These are phyloP conservation scores for Crotalus horridus DNA, from an alignment of 2,113 vertebrate species.

Conservation along the genomic window DNA sequence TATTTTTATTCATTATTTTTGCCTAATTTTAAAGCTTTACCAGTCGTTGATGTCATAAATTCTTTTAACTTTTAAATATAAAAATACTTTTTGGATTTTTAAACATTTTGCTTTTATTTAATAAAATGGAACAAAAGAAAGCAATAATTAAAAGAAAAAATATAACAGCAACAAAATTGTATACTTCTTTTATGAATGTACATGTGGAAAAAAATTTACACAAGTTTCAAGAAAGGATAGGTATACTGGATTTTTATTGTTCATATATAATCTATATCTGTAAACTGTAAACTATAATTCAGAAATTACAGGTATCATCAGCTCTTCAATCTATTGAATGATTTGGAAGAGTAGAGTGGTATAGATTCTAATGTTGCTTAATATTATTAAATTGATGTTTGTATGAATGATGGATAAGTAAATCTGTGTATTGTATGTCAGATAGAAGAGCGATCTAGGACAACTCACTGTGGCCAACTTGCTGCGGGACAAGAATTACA, in stretches of 20 bases:
- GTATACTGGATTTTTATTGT: neutral
- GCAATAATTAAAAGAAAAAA: neutral
- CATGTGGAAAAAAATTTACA: neutral
- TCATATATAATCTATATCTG: neutral
- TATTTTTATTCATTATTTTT: neutral
- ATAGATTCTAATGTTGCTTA: neutral
- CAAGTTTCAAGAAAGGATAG: neutral
- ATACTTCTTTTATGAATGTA: neutral
- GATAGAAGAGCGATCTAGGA: neutral
- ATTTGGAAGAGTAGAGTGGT: neutral
- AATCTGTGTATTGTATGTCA: neutral
- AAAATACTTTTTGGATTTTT: neutral
- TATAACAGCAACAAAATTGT: neutral
- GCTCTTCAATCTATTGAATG: neutral
- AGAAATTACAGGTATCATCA: neutral
- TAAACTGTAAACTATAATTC: neutral
- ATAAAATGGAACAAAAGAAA: neutral
- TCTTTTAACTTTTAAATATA: neutral
- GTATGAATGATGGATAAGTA: neutral
- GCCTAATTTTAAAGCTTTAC: neutral
- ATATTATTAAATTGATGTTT: neutral
- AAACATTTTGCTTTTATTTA: neutral
- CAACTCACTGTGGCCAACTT: neutral
- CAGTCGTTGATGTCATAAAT: neutral
- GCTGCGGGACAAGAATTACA: neutral